Evolutionary conservation across 2,113 vertebrate species (phyloP).

Genomic region (Pollimyrus isidori): DNA sequence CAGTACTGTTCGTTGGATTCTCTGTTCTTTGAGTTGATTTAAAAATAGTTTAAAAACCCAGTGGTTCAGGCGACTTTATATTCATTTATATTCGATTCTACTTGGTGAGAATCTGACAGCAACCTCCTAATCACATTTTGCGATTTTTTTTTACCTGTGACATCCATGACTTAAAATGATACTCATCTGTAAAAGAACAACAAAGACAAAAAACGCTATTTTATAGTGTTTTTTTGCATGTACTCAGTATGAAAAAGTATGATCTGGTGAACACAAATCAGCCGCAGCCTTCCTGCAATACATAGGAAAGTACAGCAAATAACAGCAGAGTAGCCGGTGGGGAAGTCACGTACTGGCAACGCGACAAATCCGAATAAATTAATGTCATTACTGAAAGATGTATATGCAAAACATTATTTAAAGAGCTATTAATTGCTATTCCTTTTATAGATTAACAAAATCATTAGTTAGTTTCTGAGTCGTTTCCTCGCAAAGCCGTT

Average conservation of each 20-base stretch:
- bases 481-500: not conserved
- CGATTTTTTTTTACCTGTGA: slow-evolving; percentile 6
- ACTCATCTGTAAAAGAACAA: slow-evolving; percentile 8
- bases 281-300: not conserved
- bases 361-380: not conserved
- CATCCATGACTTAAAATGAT: slow-evolving; percentile 19
- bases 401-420: not conserved
- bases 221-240: not conserved
- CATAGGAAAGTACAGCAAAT: not conserved
- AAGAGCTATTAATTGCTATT: not conserved
- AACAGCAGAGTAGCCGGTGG: not conserved
- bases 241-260: not conserved
- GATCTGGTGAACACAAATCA: not conserved
- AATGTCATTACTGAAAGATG: not conserved
- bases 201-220: not conserved
- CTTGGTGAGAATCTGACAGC: not conserved
- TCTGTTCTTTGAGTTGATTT: not conserved
- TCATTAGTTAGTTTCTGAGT: not conserved
- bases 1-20: not conserved
- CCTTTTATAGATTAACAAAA: not conserved
- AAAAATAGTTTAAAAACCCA: not conserved
- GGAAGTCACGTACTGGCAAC: not conserved
- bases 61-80: not conserved
- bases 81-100: not conserved
- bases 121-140: not conserved